Evolutionary conservation across 2,113 vertebrate genomes (phyloP).

Genomic region (Muscicapa adusta): DNA sequence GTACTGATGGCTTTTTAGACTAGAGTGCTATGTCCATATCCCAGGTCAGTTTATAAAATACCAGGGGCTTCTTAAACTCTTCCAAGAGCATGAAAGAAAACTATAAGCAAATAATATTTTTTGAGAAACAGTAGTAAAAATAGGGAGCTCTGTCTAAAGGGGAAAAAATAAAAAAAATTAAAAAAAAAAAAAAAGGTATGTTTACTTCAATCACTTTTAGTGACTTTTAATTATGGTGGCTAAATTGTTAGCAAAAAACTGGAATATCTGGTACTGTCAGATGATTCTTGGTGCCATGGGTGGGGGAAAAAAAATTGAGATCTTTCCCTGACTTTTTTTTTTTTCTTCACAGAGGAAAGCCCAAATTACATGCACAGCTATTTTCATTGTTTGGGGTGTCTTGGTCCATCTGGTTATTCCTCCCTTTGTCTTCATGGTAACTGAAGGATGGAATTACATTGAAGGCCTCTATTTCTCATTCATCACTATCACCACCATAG

Average conservation of each 20-base stretch:
- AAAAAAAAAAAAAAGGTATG: neutral
- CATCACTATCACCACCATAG: conserved; percentile 95
- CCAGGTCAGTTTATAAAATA: neutral
- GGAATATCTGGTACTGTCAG: neutral
- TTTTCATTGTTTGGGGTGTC: conserved; percentile 94
- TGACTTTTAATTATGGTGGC: neutral
- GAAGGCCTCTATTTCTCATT: conserved; percentile 97
- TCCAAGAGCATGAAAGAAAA: neutral
- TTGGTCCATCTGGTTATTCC: conserved; percentile 92
- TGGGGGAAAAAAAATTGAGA: neutral
- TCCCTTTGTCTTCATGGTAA: conserved; percentile 94
- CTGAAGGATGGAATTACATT: conserved; percentile 92
- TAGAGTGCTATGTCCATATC: neutral
- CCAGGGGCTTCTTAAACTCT: neutral
- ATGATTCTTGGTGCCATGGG: neutral
- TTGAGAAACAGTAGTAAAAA: neutral
- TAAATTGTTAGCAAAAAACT: neutral
- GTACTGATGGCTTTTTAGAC: neutral
- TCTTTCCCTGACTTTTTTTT: neutral
- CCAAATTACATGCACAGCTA: conserved; percentile 92
- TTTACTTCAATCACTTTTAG: neutral
- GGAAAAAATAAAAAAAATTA: too few relatives aligned
- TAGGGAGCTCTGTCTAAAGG: neutral
- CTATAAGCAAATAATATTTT: neutral
- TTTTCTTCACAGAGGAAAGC: conserved; percentile 83